Percentiles rank a stretch among this genome's conserved stretches.
Evolutionary conservation across 2,113 vertebrate species (phyloP).

Genomic region (Echinops telfairi): DNA sequence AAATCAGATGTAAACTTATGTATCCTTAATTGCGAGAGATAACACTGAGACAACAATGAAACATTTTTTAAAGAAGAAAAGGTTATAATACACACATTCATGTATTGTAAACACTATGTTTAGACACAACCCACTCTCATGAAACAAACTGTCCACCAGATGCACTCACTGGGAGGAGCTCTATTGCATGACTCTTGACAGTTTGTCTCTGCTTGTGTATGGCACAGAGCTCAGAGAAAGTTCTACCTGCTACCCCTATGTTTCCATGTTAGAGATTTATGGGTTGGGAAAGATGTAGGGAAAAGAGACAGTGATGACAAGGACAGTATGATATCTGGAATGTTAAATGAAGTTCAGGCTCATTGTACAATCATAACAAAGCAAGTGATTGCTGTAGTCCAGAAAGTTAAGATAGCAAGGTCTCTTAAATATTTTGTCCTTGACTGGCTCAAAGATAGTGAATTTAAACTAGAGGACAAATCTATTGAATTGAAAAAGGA

Average conservation of each 20-base stretch:
- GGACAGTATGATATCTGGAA: background rate
- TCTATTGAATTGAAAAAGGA: background rate
- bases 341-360: background rate
- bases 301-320: background rate
- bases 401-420: background rate
- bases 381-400: background rate
- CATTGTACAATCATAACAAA: background rate
- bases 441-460: background rate
- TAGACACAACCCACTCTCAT: background rate
- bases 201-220: background rate
- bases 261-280: background rate
- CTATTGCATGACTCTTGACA: background rate
- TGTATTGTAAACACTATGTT: conserved; percentile 52
- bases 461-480: background rate
- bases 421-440: background rate
- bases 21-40: background rate
- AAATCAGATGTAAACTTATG: conserved; percentile 50
- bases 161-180: background rate
- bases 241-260: background rate
- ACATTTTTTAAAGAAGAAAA: conserved; percentile 8
- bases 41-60: background rate
- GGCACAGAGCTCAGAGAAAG: background rate
- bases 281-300: background rate
- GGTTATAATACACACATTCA: background rate
- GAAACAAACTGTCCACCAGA: conserved; percentile 43